phyloP scores from a whole-genome alignment of 2,888 invertebrate genomes.

The Drosophila subsilvestris region DNA sequence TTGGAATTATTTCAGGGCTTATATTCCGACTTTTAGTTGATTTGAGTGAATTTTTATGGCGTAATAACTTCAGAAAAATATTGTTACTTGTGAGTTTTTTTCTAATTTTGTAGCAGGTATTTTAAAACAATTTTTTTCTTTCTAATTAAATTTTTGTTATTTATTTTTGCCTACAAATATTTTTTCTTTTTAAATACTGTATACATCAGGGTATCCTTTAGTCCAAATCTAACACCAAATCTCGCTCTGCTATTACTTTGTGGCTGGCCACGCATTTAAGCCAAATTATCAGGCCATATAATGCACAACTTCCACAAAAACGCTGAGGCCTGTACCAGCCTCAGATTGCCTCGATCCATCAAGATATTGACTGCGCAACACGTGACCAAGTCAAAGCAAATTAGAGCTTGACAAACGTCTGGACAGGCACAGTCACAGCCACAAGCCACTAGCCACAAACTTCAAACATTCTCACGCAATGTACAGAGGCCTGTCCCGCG shows the following conservation, averaged over 20 bases:
- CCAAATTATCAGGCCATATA: slow-evolving; percentile 75
- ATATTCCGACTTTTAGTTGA: too few species aligned
- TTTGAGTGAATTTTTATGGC: not conserved
- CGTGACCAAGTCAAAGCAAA: slow-evolving; percentile 38
- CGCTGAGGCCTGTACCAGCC: slow-evolving; percentile 13
- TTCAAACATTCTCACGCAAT: slow-evolving; percentile 41
- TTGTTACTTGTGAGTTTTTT: not conserved
- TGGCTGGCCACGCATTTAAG: slow-evolving; percentile 64
- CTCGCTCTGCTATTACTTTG: slow-evolving; percentile 9
- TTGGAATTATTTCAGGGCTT: not conserved
- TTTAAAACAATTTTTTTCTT: not conserved
- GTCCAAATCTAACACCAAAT: not conserved
- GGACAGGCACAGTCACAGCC: not conserved
- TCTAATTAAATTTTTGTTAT: too few species aligned
- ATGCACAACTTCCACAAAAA: slow-evolving; percentile 58
- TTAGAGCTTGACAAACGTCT: slow-evolving; percentile 43
- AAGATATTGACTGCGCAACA: slow-evolving; percentile 54
- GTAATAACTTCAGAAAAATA: not conserved
- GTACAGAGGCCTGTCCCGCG: slow-evolving; percentile 47
- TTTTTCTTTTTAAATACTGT: too few species aligned
- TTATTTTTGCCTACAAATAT: too few species aligned
- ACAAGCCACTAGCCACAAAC: not conserved
- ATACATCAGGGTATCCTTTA: not conserved
- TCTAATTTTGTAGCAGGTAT: too few species aligned
- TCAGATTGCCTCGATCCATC: slow-evolving; percentile 59